Percentiles rank a stretch among this genome's conserved stretches.
Evolutionary conservation across 2,797 vertebrate genomes (phyloP).

Genomic region (Cuniculus paca): DNA sequence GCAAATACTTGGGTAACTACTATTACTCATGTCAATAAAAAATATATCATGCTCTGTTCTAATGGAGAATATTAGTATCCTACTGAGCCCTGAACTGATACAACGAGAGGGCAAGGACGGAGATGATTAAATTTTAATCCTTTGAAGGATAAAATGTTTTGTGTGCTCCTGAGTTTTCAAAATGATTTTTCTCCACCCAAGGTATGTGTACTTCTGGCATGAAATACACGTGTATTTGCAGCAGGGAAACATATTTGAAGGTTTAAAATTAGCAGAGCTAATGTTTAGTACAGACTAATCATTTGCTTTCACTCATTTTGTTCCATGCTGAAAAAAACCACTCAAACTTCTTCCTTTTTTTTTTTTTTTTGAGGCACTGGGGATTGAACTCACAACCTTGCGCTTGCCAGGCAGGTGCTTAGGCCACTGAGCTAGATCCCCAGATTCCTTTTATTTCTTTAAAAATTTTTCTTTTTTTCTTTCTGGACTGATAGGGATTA

Average conservation of each 20-base stretch:
- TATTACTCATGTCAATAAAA: not conserved
- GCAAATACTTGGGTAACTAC: not conserved
- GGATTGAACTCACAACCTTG: too few relatives aligned
- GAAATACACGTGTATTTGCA: not conserved
- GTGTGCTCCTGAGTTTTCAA: not conserved
- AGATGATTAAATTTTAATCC: not conserved
- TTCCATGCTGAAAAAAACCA: constrained; percentile 8
- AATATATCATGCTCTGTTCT: not conserved
- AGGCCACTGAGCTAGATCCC: too few relatives aligned
- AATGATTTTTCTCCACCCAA: not conserved
- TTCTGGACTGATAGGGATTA: not conserved
- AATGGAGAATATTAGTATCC: not conserved
- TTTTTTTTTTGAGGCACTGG: too few relatives aligned
- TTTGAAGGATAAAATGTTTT: not conserved
- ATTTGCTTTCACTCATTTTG: constrained; percentile 1
- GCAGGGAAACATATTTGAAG: not conserved
- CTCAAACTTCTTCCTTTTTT: not conserved
- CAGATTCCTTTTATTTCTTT: not conserved
- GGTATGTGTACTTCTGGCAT: not conserved
- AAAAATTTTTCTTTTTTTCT: not conserved
- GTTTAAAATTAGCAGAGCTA: not conserved
- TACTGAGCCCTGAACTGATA: not conserved
- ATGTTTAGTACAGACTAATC: not conserved
- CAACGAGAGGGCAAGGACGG: not conserved
- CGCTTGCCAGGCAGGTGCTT: too few relatives aligned